Percentiles rank a stretch among this genome's conserved stretches.
phyloP scores from a whole-genome alignment of 2,888 invertebrate genomes.

The Pterobdella sp. region DNA sequence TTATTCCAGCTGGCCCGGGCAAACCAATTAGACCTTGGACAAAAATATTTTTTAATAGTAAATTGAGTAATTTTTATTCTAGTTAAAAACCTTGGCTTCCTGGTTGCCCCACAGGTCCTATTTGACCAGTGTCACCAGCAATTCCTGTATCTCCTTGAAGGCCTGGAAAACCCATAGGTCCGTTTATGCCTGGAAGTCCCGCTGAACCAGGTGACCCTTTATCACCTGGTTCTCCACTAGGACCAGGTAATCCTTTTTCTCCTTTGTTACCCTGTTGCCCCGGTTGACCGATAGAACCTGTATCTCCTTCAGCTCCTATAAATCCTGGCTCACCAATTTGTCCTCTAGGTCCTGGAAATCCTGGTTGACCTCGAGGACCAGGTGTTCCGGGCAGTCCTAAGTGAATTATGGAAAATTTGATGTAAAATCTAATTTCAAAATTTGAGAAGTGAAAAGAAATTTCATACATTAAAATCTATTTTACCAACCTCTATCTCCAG shows the following conservation, averaged over 20 bases:
- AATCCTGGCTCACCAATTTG: not conserved
- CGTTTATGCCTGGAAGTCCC: slow-evolving; percentile 27
- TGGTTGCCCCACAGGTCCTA: slow-evolving; percentile 11
- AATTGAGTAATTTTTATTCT: not conserved
- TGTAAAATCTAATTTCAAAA: not conserved
- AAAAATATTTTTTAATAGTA: not conserved
- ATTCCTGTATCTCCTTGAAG: slow-evolving; percentile 17
- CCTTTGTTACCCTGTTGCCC: slow-evolving; percentile 28
- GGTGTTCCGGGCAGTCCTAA: not conserved
- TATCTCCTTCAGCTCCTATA: slow-evolving; percentile 25
- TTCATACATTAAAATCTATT: not conserved
- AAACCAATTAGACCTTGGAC: slow-evolving; percentile 19
- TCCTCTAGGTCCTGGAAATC: slow-evolving; percentile 11
- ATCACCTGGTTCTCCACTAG: slow-evolving; percentile 25
- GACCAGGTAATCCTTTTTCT: slow-evolving; percentile 22
- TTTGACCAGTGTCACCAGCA: slow-evolving; percentile 4
- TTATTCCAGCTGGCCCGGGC: slow-evolving; percentile 26
- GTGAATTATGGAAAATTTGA: not conserved
- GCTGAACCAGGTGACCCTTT: slow-evolving; percentile 21
- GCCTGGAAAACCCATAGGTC: slow-evolving; percentile 18
- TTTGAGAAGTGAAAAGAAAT: not conserved
- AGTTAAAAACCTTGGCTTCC: slow-evolving; percentile 23
- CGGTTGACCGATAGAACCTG: slow-evolving; percentile 30
- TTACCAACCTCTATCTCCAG: slow-evolving; percentile 13
- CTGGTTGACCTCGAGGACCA: not conserved